Base-by-base conservation (phyloP, 2,888 invertebrate species). In the Chrysotoxum bicinctum region DNA sequence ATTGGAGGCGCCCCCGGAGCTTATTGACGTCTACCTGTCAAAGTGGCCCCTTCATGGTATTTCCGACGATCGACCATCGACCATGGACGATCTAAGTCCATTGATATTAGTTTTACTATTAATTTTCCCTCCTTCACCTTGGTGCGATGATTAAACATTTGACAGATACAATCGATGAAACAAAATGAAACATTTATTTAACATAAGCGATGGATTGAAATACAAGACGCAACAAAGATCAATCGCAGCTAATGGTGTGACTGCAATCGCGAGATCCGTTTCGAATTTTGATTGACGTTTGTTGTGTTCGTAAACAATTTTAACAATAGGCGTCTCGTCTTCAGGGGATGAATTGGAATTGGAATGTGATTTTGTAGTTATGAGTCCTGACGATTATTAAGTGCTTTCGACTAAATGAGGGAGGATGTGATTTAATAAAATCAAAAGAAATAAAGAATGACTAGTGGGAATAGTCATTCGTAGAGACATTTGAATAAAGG, bases 251-350 rank as follows among this genome's bases (percentile, higher is more conserved):
- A 84, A 84, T 84, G 84, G 84, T 75, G 80, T 76, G 80, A 84
- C 66, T 72, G 80, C 66, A 68, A 12, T 72, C 48, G 75, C 75
- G 62, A 75, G 79, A 84, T 84, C 84, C 84, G 74, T 84, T 84
- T 84, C 84, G 72, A 84, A 84, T 84, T 75, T 72, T 84, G 84
- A 84, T 84, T 80, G 84, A 84, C 84, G 84, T 84, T 76, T 79
- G 30, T 66, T 84, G 35, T 45, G 74, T 79, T 70, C 50, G 66
- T 50, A 35, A 50, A 68, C 60, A 74, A 75, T 35, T 74, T 75
- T 56, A 70, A 74, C 79, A 84, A 80, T 79, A 72, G 68, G 60
- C 75, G 68, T 80, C 60, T 54, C 37, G 60, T 19, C 52, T 52
- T 26, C 35, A 37, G 35, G 50, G 48, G 62, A 32, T 21, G 62